Percentiles rank a stretch among this genome's conserved stretches.
These are phyloP conservation scores for Hipparchia semele DNA, from an alignment of 2,888 invertebrate genomes.

Conservation along the genomic window DNA sequence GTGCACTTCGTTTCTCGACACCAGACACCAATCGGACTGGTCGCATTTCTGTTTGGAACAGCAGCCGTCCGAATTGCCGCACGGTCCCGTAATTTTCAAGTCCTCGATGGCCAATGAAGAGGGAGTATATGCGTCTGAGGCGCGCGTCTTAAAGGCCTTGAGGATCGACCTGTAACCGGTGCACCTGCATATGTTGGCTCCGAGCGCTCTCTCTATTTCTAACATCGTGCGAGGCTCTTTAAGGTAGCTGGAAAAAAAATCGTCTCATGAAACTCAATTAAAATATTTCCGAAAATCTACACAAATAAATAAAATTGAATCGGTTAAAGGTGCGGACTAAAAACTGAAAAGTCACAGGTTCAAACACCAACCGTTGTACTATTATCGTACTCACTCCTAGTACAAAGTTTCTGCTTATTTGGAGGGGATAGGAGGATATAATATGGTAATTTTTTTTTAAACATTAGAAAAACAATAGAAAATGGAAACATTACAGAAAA, in stretches of 20 bases:
- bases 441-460: too few relatives aligned
- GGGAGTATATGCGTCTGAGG: slow-evolving; percentile 68
- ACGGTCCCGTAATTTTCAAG: slow-evolving; percentile 45
- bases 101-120: slow-evolving; percentile 59
- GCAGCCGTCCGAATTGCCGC: slow-evolving; percentile 45
- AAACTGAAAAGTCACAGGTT: too few relatives aligned
- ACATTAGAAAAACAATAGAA: too few relatives aligned
- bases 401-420: too few relatives aligned
- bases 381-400: too few relatives aligned
- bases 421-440: too few relatives aligned
- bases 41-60: slow-evolving; percentile 36
- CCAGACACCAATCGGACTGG: slow-evolving; percentile 53
- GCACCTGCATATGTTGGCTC: slow-evolving; percentile 89
- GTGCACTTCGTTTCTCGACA: slow-evolving; percentile 75
- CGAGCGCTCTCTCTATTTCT: slow-evolving; percentile 86
- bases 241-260: background rate
- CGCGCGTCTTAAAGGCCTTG: slow-evolving; percentile 85
- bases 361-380: too few relatives aligned
- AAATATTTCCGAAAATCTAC: too few relatives aligned
- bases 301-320: too few relatives aligned
- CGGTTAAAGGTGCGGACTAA: too few relatives aligned
- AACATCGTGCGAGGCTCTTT: slow-evolving; percentile 75
- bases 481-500: too few relatives aligned
- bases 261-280: background rate
- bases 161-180: slow-evolving; percentile 86